Percentiles rank a stretch among this genome's conserved stretches.
These are phyloP conservation scores for Ceryle rudis DNA, from an alignment of 2,797 vertebrate genomes.

Conservation along the genomic window DNA sequence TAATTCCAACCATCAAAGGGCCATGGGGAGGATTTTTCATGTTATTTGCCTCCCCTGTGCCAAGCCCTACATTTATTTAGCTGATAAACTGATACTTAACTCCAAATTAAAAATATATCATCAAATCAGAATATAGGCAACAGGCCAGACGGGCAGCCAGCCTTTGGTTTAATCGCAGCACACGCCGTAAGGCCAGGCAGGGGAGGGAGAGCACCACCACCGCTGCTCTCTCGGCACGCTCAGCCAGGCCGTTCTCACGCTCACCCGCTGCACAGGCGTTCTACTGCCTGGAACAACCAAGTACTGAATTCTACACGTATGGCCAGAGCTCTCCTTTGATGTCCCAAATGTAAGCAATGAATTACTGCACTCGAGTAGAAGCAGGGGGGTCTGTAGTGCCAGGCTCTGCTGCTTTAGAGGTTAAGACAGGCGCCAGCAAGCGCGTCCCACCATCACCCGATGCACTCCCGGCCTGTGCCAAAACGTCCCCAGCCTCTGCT, in stretches of 20 bases:
- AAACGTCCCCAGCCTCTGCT: fast-evolving
- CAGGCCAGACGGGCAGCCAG: background rate
- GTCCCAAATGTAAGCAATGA: background rate
- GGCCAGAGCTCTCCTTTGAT: background rate
- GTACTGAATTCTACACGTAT: fast-evolving
- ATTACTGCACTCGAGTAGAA: too few relatives aligned
- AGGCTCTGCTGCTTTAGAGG: background rate
- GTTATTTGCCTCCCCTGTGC: background rate
- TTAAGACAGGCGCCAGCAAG: background rate
- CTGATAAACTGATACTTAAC: background rate
- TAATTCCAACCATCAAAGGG: background rate
- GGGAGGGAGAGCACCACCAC: background rate
- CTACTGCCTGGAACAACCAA: background rate
- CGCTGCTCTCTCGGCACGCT: background rate
- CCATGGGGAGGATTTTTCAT: background rate
- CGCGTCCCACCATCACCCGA: background rate
- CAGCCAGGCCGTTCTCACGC: background rate
- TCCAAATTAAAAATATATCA: background rate
- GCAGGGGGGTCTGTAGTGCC: background rate
- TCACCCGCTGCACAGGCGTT: background rate
- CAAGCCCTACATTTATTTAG: background rate
- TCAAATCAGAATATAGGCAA: background rate
- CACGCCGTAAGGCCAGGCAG: background rate
- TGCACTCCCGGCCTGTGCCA: background rate
- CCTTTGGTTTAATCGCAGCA: fast-evolving